phyloP scores from a whole-genome alignment of 2,113 vertebrate genomes.

The Arizona elegans region DNA sequence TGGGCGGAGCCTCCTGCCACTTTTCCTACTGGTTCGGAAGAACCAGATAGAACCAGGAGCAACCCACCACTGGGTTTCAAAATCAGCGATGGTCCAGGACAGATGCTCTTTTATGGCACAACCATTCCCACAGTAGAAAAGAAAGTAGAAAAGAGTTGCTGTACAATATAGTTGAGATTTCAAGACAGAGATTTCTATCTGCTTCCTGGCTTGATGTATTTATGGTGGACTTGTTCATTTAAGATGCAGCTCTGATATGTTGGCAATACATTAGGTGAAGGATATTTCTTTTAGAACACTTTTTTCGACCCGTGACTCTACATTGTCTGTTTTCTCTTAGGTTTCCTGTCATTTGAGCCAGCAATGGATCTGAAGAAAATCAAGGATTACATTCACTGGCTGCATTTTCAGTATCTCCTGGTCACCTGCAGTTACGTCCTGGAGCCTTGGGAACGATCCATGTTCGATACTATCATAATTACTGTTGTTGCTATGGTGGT shows the following conservation, averaged over 20 bases:
- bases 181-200: neutral
- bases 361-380: slow-evolving; percentile 84
- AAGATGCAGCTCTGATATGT: neutral
- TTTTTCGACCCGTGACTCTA: neutral
- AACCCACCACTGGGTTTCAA: neutral
- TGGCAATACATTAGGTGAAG: neutral
- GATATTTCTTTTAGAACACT: neutral
- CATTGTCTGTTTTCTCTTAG: slow-evolving; percentile 21
- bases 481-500: slow-evolving; percentile 88
- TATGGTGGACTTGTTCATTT: neutral
- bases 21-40: too few species aligned
- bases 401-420: slow-evolving; percentile 97
- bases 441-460: slow-evolving; percentile 93
- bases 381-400: slow-evolving; percentile 88
- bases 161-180: neutral
- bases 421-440: slow-evolving; percentile 92
- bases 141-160: neutral
- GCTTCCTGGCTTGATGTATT: neutral
- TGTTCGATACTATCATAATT: slow-evolving; percentile 88
- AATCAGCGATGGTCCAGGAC: neutral
- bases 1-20: too few species aligned
- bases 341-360: neutral
- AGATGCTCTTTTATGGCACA: neutral
- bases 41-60: too few species aligned
- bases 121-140: neutral